A percentile compares a stretch with the other conserved stretches of the same genome.
Conservation (phyloP, 2,888 invertebrate genomes). For the Drosophila falleni region DNA sequence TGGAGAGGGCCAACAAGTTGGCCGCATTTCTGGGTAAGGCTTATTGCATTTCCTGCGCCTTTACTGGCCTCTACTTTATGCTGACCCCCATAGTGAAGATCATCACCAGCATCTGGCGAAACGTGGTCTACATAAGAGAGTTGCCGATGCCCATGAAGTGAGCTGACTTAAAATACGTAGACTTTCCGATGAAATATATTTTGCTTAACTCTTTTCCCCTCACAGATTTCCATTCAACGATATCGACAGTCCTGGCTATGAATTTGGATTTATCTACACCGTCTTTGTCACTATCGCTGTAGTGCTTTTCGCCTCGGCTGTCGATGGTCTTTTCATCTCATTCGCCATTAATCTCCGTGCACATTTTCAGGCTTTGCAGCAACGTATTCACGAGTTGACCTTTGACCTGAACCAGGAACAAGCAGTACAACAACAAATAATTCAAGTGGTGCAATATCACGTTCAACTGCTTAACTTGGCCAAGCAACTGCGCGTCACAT, state of each 20-base stretch:
- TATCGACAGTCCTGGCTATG: slow-evolving; percentile 76
- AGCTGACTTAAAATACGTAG: slow-evolving; percentile 1
- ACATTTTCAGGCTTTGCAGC: slow-evolving; percentile 79
- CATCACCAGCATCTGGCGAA: slow-evolving; percentile 49
- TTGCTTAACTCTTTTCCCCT: not conserved
- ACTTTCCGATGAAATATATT: not conserved
- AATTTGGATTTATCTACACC: slow-evolving; percentile 73
- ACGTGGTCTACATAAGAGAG: slow-evolving; percentile 56
- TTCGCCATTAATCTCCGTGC: slow-evolving; percentile 81
- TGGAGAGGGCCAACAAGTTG: slow-evolving; percentile 65
- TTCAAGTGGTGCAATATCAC: slow-evolving; percentile 73
- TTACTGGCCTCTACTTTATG: slow-evolving; percentile 82
- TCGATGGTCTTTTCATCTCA: slow-evolving; percentile 81
- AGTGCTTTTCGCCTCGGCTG: slow-evolving; percentile 76
- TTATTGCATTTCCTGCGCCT: slow-evolving; percentile 73
- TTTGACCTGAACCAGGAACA: slow-evolving; percentile 21
- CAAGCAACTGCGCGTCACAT: slow-evolving; percentile 68
- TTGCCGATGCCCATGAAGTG: slow-evolving; percentile 84
- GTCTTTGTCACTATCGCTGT: slow-evolving; percentile 69
- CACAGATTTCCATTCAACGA: slow-evolving; percentile 80
- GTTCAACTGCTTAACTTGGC: slow-evolving; percentile 68
- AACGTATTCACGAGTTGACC: slow-evolving; percentile 33
- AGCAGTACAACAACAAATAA: slow-evolving; percentile 48
- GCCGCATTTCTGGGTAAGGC: slow-evolving; percentile 66
- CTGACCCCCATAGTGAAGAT: slow-evolving; percentile 75